These are phyloP conservation scores for Phalacrocorax carbo DNA, from an alignment of 2,113 vertebrate species.

Conservation along the genomic window DNA sequence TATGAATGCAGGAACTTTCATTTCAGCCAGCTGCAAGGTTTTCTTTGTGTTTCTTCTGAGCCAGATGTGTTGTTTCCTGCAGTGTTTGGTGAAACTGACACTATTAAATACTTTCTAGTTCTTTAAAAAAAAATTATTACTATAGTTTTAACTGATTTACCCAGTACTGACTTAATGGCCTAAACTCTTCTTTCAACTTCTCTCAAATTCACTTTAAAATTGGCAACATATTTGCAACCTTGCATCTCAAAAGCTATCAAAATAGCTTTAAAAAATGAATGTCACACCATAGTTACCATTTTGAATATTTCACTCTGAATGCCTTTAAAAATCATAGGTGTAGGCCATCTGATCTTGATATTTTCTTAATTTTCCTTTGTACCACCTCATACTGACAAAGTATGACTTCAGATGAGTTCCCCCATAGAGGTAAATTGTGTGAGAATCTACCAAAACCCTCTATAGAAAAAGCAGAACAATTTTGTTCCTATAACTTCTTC, in stretches of 20 bases:
- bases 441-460: neutral
- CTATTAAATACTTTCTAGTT: rapidly evolving
- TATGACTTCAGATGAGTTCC: neutral
- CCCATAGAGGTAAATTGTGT: neutral
- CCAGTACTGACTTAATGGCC: neutral
- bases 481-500: neutral
- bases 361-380: neutral
- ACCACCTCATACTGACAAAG: neutral
- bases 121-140: neutral
- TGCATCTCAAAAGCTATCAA: neutral
- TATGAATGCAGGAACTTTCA: neutral
- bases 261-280: neutral
- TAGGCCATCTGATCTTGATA: neutral
- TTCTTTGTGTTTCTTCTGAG: neutral
- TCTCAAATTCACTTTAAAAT: neutral
- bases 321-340: neutral
- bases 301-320: neutral
- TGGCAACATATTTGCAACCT: neutral
- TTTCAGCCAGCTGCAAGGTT: neutral
- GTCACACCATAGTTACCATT: neutral
- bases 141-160: neutral
- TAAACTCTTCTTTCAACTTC: neutral
- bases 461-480: neutral
- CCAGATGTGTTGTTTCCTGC: neutral
- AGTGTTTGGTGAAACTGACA: neutral